Conservation (phyloP, 2,797 vertebrate genomes). For the Aselliscus stoliczkanus region DNA sequence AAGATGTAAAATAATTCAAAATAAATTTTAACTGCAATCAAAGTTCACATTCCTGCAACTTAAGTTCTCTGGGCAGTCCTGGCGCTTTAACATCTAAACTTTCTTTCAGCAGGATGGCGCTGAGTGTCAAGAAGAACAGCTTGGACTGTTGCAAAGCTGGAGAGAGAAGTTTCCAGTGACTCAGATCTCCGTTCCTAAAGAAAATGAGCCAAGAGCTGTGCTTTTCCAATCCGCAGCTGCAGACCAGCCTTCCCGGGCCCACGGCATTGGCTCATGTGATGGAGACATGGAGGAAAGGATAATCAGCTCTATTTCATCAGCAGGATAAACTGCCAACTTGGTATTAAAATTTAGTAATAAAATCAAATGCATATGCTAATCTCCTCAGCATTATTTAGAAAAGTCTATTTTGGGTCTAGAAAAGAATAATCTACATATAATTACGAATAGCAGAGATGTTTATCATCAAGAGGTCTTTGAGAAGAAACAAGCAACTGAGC, state of each 20-base stretch:
- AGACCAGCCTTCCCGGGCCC: constrained; percentile 61
- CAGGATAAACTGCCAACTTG: constrained; percentile 80
- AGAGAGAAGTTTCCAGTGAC: neutral
- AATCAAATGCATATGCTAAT: constrained; percentile 84
- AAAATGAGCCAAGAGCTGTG: constrained; percentile 70
- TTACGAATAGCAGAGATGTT: constrained; percentile 82
- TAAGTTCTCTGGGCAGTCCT: neutral
- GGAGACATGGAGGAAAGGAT: constrained; percentile 75
- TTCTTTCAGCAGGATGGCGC: neutral
- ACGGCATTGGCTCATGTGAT: constrained; percentile 64
- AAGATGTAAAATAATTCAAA: neutral
- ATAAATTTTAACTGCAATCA: neutral
- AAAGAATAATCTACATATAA: constrained; percentile 82
- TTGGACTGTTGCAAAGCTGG: accelerated
- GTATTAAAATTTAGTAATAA: constrained; percentile 83
- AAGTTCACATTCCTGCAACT: neutral
- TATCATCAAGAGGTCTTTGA: constrained; percentile 85
- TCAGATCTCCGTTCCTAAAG: constrained; percentile 63
- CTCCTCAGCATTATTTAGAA: constrained; percentile 80
- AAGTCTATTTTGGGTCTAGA: constrained; percentile 80
- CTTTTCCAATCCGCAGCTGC: constrained; percentile 79
- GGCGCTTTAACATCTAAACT: neutral
- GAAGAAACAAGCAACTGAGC: constrained; percentile 70
- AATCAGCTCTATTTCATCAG: constrained; percentile 79
- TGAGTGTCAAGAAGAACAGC: neutral